Evolutionary conservation across 2,888 invertebrate species (phyloP).

Genomic region (Amaurobius ferox): DNA sequence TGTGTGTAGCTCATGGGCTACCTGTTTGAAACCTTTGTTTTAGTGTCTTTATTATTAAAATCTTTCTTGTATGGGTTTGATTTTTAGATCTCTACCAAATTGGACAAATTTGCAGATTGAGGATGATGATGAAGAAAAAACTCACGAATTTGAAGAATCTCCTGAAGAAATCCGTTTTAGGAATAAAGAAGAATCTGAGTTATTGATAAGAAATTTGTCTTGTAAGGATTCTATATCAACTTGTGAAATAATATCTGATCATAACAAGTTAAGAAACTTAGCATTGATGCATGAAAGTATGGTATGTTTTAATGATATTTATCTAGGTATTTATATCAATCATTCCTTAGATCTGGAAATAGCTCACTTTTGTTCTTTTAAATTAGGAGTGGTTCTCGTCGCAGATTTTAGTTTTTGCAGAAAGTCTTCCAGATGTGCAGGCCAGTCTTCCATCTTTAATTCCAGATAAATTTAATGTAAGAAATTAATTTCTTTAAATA

Average conservation of each 20-base stretch:
- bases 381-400: constrained; percentile 88
- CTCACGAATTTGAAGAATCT: constrained; percentile 82
- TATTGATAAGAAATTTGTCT: constrained; percentile 90
- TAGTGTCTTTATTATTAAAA: too few species aligned
- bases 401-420: constrained; percentile 80
- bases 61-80: too few species aligned
- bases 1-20: too few species aligned
- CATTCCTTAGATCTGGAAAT: too few species aligned
- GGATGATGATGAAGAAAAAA: constrained; percentile 16
- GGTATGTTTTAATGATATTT: constrained; percentile 79
- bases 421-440: constrained; percentile 76
- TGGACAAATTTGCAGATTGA: constrained; percentile 78
- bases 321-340: too few species aligned
- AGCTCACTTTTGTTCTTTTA: too few species aligned
- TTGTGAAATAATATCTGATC: constrained; percentile 91
- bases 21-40: too few species aligned
- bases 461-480: constrained; percentile 45
- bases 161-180: constrained; percentile 87
- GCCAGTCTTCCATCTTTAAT: constrained; percentile 31
- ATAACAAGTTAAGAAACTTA: constrained; percentile 87
- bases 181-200: constrained; percentile 92
- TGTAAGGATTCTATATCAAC: constrained; percentile 88
- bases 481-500: not conserved
- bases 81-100: constrained; percentile 85
- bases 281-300: constrained; percentile 95